phyloP scores from a whole-genome alignment of 2,113 vertebrate genomes.

The Phalacrocorax brasilianus region DNA sequence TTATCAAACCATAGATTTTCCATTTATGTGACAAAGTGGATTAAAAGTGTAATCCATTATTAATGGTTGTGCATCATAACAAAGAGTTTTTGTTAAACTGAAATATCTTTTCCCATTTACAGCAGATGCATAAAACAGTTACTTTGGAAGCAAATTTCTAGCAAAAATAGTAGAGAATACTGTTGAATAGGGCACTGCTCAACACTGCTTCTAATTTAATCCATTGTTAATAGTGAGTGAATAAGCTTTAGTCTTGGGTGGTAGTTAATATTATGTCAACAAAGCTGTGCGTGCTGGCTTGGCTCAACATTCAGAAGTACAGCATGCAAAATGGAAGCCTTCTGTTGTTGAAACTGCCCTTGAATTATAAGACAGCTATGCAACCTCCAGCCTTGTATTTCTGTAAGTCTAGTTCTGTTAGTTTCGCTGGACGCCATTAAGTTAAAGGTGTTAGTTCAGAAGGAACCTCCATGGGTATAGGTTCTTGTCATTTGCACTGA shows the following conservation, averaged over 20 bases:
- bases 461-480: background rate
- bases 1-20: background rate
- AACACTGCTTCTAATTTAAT: background rate
- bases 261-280: background rate
- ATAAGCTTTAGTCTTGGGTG: background rate
- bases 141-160: slow-evolving; percentile 45
- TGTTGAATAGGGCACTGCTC: background rate
- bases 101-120: slow-evolving; percentile 12
- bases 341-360: background rate
- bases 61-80: background rate
- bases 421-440: background rate
- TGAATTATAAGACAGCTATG: background rate
- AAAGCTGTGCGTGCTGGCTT: background rate
- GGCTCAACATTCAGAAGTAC: background rate
- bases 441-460: background rate
- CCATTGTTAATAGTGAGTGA: slow-evolving; percentile 1
- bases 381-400: background rate
- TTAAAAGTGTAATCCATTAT: slow-evolving; percentile 32
- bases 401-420: background rate
- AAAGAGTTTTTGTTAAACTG: slow-evolving; percentile 12
- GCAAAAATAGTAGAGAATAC: background rate
- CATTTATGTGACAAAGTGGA: slow-evolving; percentile 22
- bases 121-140: slow-evolving; percentile 15
- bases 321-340: background rate
- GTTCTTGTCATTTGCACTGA: background rate